Percentiles rank a stretch among this genome's conserved stretches.
These are phyloP conservation scores for Anarsia innoxiella DNA, from an alignment of 2,888 invertebrate species.

Conservation along the genomic window DNA sequence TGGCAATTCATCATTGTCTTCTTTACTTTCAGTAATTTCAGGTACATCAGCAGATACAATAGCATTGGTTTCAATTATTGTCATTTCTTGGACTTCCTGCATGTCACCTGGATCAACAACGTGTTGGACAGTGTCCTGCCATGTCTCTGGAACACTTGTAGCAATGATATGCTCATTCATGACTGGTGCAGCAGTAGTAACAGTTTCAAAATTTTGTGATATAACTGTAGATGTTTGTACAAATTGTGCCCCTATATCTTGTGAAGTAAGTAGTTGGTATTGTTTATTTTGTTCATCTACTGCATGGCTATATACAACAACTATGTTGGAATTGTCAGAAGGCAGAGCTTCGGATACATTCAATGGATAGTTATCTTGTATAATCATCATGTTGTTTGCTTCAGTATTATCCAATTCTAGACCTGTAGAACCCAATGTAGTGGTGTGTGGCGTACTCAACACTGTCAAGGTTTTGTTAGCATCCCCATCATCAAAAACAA, in stretches of 20 bases:
- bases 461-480: slow-evolving; percentile 56
- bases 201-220: slow-evolving; percentile 59
- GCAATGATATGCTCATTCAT: slow-evolving; percentile 55
- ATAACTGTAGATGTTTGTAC: slow-evolving; percentile 56
- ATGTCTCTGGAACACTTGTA: slow-evolving; percentile 41
- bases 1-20: not conserved
- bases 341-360: slow-evolving; percentile 68
- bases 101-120: slow-evolving; percentile 29
- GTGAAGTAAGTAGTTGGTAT: slow-evolving; percentile 61
- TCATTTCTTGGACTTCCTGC: slow-evolving; percentile 22
- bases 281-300: slow-evolving; percentile 73
- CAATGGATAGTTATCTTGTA: slow-evolving; percentile 75
- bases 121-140: slow-evolving; percentile 40
- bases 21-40: not conserved
- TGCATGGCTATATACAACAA: slow-evolving; percentile 78
- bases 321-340: slow-evolving; percentile 76
- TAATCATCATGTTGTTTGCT: slow-evolving; percentile 77
- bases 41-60: not conserved
- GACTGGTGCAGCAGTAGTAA: slow-evolving; percentile 61
- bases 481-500: slow-evolving; percentile 58
- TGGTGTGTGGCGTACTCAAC: slow-evolving; percentile 41
- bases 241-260: slow-evolving; percentile 52
- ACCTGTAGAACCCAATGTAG: slow-evolving; percentile 35
- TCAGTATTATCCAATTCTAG: slow-evolving; percentile 68
- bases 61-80: slow-evolving; percentile 13